phyloP scores from a whole-genome alignment of 2,797 vertebrate species.

The Podarcis siculus region DNA sequence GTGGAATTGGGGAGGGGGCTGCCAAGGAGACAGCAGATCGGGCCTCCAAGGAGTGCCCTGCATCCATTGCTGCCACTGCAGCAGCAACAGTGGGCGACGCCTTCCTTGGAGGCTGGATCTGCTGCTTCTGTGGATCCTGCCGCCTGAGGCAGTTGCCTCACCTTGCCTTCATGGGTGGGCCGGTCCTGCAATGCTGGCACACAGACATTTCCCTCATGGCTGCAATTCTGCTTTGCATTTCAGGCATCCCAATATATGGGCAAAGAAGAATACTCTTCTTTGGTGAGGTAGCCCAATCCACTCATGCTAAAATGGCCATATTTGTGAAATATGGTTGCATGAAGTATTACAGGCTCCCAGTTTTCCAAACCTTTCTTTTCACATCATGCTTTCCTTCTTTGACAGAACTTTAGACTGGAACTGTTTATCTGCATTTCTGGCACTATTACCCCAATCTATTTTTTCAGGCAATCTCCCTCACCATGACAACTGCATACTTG shows the following conservation, averaged over 20 bases:
- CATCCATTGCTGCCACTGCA: no score
- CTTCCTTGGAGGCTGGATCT: no score
- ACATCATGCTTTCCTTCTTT: not conserved
- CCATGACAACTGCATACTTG: not conserved
- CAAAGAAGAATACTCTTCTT: not conserved
- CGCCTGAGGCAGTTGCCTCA: no score
- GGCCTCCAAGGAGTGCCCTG: no score
- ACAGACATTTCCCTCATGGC: not conserved
- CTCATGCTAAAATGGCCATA: not conserved
- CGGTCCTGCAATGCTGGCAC: no score
- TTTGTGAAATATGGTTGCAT: not conserved
- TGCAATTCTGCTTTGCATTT: not conserved
- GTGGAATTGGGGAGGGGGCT: no score
- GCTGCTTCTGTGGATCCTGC: no score
- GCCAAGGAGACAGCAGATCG: no score
- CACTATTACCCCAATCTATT: no score
- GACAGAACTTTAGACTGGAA: not conserved
- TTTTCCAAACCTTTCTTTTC: not conserved
- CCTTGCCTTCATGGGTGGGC: no score
- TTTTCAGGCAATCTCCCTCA: not conserved
- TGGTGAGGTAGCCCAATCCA: not conserved
- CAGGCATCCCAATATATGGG: not conserved
- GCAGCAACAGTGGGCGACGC: no score
- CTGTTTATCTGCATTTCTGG: not conserved
- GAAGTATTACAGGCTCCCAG: not conserved